Base-by-base conservation (phyloP, 2,113 vertebrate species). In the Festucalex cinctus region DNA sequence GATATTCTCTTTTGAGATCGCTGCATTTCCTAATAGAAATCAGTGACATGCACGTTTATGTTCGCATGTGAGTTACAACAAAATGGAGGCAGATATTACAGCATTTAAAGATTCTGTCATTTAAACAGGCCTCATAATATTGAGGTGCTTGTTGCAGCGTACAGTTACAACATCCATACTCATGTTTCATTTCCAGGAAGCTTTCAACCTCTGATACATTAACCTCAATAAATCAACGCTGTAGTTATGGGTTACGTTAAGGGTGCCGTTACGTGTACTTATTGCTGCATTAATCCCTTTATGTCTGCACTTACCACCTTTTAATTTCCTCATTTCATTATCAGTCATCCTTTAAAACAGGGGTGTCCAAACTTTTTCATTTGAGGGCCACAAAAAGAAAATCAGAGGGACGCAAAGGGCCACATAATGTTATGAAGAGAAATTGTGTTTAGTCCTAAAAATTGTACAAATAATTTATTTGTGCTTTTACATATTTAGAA, bases 121-220 rank as follows among this genome's bases (percentile, higher is more conserved):
- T 63, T 57, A 59, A 65, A 24, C n/a, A 53, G 24, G 0, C 65
- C 70, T 69, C 80, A 62, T 76, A 70, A 64, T 53, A 68, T 41
- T 61, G 41, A 77, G 76, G 73, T 51, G 77, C 76, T 26, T 5
- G 28, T 17, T 79, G 68, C 44, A 58, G 67, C 26, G 8, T 57
- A 63, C 70, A 74, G 57, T 76, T 77, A 66, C 75, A 85, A 66
- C 63, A 43, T 1, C 14, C 66, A 69, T 58, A 26, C 75, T 83
- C 72, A 49, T 70, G 66, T 85, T 85, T 81, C 76, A 71, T 68
- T 76, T 80, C 75, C 86, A 80, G 77, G 78, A 86, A 86, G 88
- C 85, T 83, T 80, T 86, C 66, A 65, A 63, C 70, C 73, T 66
- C 35, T 37, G 63, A 69, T 56, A 74, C 10, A 41, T 85, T 86